These are phyloP conservation scores for western clawed frog (Xenopus tropicalis) DNA, from an alignment of 2,113 vertebrate genomes.

Conservation along the genomic window DNA sequence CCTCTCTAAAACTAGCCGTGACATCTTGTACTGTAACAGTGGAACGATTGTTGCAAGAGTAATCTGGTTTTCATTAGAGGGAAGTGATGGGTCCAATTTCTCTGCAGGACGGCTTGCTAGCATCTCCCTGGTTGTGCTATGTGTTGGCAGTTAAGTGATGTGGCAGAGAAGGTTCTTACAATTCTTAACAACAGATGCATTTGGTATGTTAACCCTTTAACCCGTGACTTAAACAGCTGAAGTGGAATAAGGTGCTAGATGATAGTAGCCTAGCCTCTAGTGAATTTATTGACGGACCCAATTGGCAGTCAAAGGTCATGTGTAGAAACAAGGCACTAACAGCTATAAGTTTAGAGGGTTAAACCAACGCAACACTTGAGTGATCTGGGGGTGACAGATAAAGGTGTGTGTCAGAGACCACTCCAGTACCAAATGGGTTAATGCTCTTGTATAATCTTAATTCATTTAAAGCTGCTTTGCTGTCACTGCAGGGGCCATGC, in stretches of 20 bases:
- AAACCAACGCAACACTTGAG: conserved; percentile 1
- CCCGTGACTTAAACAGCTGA: conserved; percentile 14
- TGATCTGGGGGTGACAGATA: not conserved
- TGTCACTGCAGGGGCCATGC: not conserved
- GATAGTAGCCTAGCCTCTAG: not conserved
- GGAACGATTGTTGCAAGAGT: conserved; percentile 64
- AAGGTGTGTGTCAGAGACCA: not conserved
- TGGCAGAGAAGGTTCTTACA: conserved; percentile 11
- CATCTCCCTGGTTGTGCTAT: conserved; percentile 57
- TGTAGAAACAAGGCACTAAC: not conserved
- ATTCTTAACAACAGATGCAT: conserved; percentile 44
- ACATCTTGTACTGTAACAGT: conserved; percentile 65
- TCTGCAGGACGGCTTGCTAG: conserved; percentile 59
- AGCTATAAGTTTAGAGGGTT: conserved; percentile 4
- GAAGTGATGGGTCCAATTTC: conserved; percentile 64
- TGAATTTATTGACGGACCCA: not conserved
- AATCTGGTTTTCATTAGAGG: conserved; percentile 79
- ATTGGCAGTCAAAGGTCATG: not conserved
- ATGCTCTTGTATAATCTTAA: not conserved
- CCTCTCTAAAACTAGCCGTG: conserved; percentile 46
- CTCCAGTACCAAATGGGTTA: not conserved
- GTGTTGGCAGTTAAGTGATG: conserved; percentile 55
- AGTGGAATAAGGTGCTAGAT: not conserved
- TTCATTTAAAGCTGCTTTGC: not conserved
- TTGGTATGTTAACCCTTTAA: conserved; percentile 41